A percentile compares a stretch with the other conserved stretches of the same genome.
phyloP scores from a whole-genome alignment of 2,113 vertebrate species.

The Stegastes partitus region DNA sequence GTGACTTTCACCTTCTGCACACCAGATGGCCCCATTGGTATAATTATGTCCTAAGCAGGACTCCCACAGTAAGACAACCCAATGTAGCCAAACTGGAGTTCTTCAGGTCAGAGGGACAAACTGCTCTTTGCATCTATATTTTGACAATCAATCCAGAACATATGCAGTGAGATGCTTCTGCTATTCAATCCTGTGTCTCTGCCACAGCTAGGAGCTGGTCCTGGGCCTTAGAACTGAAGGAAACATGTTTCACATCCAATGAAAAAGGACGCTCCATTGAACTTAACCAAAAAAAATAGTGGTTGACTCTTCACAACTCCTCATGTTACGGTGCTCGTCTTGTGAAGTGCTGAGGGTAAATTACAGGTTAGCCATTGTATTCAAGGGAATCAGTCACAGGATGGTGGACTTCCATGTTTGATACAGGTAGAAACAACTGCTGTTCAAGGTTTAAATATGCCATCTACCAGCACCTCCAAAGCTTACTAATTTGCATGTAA shows the following conservation, averaged over 20 bases:
- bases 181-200: constrained; percentile 52
- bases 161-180: constrained; percentile 25
- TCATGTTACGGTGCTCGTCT: constrained; percentile 63
- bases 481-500: too few relatives aligned
- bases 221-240: constrained; percentile 46
- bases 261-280: constrained; percentile 72
- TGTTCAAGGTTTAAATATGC: background rate
- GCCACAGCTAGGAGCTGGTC: background rate
- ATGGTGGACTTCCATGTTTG: constrained; percentile 53
- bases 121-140: background rate
- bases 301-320: constrained; percentile 59
- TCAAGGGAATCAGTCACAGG: constrained; percentile 50
- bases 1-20: constrained; percentile 27
- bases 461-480: too few relatives aligned
- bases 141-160: constrained; percentile 5
- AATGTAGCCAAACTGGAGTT: background rate
- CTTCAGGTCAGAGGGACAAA: background rate
- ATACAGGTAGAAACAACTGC: constrained; percentile 34
- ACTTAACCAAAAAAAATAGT: constrained; percentile 79
- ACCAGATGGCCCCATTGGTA: constrained; percentile 76
- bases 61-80: background rate
- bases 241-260: constrained; percentile 71
- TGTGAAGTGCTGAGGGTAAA: constrained; percentile 64
- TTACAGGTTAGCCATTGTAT: constrained; percentile 62
- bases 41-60: constrained; percentile 44